Evolutionary conservation across 2,888 invertebrate species (phyloP).

Genomic region (Bombylius discolor): DNA sequence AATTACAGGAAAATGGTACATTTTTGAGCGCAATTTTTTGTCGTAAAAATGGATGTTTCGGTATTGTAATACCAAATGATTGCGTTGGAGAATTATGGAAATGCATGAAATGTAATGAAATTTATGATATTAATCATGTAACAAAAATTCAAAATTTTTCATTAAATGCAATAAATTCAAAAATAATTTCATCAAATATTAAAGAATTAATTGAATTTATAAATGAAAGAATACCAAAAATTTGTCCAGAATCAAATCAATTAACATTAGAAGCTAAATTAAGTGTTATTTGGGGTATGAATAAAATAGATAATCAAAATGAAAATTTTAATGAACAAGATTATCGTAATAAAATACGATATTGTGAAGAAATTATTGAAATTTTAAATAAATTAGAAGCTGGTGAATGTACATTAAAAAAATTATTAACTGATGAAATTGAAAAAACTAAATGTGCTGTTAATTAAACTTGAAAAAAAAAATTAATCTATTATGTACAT

Average conservation of each 20-base stretch:
- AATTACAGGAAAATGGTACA: conserved; percentile 31
- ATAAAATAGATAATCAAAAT: conserved; percentile 14
- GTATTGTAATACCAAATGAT: conserved; percentile 41
- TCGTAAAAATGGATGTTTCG: conserved; percentile 36
- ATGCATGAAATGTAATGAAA: conserved; percentile 46
- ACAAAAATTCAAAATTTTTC: conserved; percentile 33
- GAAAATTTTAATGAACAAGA: conserved; percentile 28
- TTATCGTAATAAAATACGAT: conserved; percentile 27
- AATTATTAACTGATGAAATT: conserved; percentile 30
- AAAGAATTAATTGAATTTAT: conserved; percentile 32
- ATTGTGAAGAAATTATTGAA: conserved; percentile 31
- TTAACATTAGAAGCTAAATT: conserved; percentile 34
- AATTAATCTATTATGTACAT: background rate
- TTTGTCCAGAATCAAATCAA: conserved; percentile 33
- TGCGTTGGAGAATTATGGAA: conserved; percentile 51
- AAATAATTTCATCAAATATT: conserved; percentile 22
- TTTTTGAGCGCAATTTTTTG: conserved; percentile 33
- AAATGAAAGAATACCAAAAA: conserved; percentile 29
- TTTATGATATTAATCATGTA: conserved; percentile 29
- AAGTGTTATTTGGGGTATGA: conserved; percentile 35
- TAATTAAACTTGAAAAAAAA: background rate
- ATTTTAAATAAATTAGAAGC: conserved; percentile 30
- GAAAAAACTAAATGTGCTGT: conserved; percentile 4
- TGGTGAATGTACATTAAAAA: conserved; percentile 33
- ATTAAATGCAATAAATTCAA: conserved; percentile 30